Percentiles rank a stretch among this genome's conserved stretches.
These are phyloP conservation scores for Antheraea pernyi DNA, from an alignment of 1,140 invertebrate genomes.

Conservation along the genomic window DNA sequence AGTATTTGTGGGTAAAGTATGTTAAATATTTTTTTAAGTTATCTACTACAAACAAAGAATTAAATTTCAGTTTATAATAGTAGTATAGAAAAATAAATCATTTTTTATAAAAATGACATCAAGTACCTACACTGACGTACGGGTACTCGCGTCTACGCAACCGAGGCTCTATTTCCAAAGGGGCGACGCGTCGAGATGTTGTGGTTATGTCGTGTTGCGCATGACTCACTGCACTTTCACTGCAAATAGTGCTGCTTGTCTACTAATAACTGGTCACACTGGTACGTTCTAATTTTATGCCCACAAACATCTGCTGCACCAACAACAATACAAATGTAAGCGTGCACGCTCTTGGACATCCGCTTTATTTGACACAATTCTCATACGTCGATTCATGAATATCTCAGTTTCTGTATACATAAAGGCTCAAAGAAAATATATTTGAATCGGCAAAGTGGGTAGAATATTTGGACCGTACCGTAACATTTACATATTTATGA, in stretches of 20 bases:
- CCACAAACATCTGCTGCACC: slow-evolving; percentile 4
- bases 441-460: background rate
- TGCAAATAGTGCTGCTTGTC: slow-evolving; percentile 58
- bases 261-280: slow-evolving; percentile 45
- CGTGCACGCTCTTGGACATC: slow-evolving; percentile 9
- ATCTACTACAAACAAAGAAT: too few species aligned
- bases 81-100: too few species aligned
- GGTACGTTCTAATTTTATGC: slow-evolving; percentile 22
- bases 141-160: slow-evolving; percentile 28
- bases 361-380: slow-evolving; percentile 13
- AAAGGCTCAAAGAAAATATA: too few species aligned
- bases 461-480: slow-evolving; percentile 5
- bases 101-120: too few species aligned
- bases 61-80: too few species aligned
- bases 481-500: background rate
- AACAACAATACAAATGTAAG: background rate
- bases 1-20: too few species aligned
- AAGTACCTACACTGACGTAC: too few species aligned
- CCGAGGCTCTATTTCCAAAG: slow-evolving; percentile 42
- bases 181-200: slow-evolving; percentile 9
- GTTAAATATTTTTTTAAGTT: too few species aligned
- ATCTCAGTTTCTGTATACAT: background rate
- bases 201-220: slow-evolving; percentile 11
- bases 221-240: slow-evolving; percentile 71
- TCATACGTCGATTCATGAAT: background rate